These are phyloP conservation scores for Epiblema foenella DNA, from an alignment of 2,888 invertebrate genomes.

Conservation along the genomic window DNA sequence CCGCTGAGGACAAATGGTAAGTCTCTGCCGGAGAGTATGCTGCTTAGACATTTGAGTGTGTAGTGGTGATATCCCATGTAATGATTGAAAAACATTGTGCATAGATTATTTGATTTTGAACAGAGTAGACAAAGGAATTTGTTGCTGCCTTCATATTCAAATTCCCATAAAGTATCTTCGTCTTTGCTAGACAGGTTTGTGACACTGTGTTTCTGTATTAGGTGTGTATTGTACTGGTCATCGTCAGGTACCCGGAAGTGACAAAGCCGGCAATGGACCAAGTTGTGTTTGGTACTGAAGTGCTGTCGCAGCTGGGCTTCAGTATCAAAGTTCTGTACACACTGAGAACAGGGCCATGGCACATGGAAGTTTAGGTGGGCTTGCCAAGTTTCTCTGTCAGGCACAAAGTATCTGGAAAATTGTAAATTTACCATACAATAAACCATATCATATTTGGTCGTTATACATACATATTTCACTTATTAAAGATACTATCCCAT, in stretches of 20 bases:
- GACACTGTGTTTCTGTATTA: conserved; percentile 75
- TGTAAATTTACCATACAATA: too few relatives aligned
- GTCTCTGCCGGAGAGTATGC: conserved; percentile 68
- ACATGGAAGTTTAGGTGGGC: conserved; percentile 71
- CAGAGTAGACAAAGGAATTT: conserved; percentile 74
- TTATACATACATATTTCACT: too few relatives aligned
- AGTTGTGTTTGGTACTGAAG: conserved; percentile 64
- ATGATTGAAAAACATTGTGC: conserved; percentile 71
- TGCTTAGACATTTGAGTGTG: conserved; percentile 76
- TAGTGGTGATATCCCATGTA: conserved; percentile 79
- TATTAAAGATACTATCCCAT: too few relatives aligned
- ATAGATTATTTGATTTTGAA: conserved; percentile 63
- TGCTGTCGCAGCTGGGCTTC: conserved; percentile 68
- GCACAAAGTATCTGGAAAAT: conserved; percentile 75
- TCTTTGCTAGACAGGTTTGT: conserved; percentile 64
- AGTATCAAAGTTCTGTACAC: conserved; percentile 65
- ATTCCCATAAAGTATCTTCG: conserved; percentile 68
- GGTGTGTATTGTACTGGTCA: conserved; percentile 70
- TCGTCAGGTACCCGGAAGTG: conserved; percentile 72
- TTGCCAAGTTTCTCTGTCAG: conserved; percentile 70
- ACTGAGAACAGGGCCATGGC: conserved; percentile 81
- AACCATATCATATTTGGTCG: too few relatives aligned
- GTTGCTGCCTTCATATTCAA: conserved; percentile 62
- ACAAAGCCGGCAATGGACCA: conserved; percentile 78
- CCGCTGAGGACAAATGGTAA: conserved; percentile 71